A percentile compares a stretch with the other conserved stretches of the same genome.
phyloP scores from a whole-genome alignment of 2,888 invertebrate genomes.

The Drosophila fulvimacula region DNA sequence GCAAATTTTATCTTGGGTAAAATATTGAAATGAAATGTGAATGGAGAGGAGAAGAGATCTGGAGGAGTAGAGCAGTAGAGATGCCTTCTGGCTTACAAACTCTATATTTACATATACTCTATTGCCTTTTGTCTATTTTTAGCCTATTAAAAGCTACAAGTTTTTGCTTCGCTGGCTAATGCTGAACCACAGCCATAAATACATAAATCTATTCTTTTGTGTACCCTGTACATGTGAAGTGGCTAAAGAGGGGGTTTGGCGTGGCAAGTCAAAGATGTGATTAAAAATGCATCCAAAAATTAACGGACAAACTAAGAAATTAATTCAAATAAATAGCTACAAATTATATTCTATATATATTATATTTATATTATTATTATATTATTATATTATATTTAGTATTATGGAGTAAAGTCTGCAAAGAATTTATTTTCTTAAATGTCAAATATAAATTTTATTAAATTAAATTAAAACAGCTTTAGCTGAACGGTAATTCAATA shows the following conservation, averaged over 20 bases:
- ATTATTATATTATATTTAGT: background rate
- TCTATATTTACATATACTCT: background rate
- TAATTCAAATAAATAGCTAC: background rate
- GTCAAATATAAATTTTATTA: background rate
- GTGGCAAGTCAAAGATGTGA: too few relatives aligned
- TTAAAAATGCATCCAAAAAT: too few relatives aligned
- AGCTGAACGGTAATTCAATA: background rate
- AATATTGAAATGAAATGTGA: background rate
- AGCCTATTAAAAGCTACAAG: conserved; percentile 41
- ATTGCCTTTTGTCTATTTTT: conserved; percentile 6
- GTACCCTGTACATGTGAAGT: conserved; percentile 1
- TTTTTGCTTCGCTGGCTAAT: conserved; percentile 10
- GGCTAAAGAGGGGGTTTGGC: background rate
- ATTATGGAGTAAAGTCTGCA: too few relatives aligned
- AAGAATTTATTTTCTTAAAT: background rate
- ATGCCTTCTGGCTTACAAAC: background rate
- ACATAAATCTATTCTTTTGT: conserved; percentile 10
- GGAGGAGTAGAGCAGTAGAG: background rate
- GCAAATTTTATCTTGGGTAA: background rate
- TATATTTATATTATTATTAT: too few relatives aligned
- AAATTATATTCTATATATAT: background rate
- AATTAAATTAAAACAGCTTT: background rate
- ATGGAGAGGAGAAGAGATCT: background rate
- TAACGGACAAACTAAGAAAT: background rate
- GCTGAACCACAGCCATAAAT: conserved; percentile 36